Evolutionary conservation across 2,113 vertebrate species (phyloP).

Genomic region (Myotis lucifugus): DNA sequence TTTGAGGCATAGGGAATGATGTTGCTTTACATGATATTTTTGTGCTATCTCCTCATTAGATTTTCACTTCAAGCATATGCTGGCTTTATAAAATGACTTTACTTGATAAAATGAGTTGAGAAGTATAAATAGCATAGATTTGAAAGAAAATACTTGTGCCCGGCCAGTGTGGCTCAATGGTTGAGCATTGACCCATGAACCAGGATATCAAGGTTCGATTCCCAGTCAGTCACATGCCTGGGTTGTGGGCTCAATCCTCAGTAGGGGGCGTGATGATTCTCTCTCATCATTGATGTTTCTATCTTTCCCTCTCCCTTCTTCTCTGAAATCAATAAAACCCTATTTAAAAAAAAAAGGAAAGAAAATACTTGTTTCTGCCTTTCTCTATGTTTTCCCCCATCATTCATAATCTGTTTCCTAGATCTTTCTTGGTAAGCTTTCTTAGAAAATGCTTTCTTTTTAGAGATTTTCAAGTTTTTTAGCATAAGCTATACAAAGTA

Average conservation of each 20-base stretch:
- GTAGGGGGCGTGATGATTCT: too few relatives aligned
- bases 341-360: too few relatives aligned
- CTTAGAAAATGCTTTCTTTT: not conserved
- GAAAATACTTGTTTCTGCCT: not conserved
- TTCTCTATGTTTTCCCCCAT: not conserved
- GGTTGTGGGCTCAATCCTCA: too few relatives aligned
- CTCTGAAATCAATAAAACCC: too few relatives aligned
- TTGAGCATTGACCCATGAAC: too few relatives aligned
- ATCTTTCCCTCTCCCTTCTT: too few relatives aligned
- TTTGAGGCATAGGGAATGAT: not conserved
- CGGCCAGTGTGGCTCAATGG: too few relatives aligned
- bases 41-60: not conserved
- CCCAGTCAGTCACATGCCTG: too few relatives aligned
- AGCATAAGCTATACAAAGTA: not conserved
- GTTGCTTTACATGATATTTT: not conserved
- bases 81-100: not conserved
- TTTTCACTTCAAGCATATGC: not conserved
- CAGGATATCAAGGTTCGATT: too few relatives aligned
- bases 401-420: not conserved
- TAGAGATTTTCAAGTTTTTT: not conserved
- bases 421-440: not conserved
- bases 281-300: too few relatives aligned
- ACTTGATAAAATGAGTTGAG: constrained; percentile 9
- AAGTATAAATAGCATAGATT: not conserved
- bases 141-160: not conserved